Evolutionary conservation across 2,888 invertebrate genomes (phyloP).

Genomic region (Euzophera pinguis): DNA sequence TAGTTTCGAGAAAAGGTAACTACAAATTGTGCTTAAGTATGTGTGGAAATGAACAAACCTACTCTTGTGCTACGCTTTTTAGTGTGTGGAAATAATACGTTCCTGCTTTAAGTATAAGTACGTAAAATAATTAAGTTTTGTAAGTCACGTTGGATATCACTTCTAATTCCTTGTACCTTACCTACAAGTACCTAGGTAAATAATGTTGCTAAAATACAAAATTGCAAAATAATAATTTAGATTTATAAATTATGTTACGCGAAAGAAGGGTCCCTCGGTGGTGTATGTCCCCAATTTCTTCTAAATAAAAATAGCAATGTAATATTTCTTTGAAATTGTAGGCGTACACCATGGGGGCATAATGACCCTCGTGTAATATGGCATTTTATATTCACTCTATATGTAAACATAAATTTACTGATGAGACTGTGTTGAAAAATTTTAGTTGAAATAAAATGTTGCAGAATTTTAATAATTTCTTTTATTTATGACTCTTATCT

Average conservation of each 20-base stretch:
- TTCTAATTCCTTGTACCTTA: neutral
- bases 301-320: no score
- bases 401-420: slow-evolving; percentile 21
- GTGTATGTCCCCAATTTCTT: no score
- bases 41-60: neutral
- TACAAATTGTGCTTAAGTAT: neutral
- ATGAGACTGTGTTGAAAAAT: slow-evolving; percentile 30
- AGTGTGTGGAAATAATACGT: neutral
- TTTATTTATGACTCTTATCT: neutral
- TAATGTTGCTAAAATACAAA: neutral
- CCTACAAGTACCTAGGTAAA: neutral
- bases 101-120: neutral
- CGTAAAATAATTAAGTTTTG: neutral
- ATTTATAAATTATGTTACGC: neutral
- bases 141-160: slow-evolving; percentile 1
- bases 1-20: no score
- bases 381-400: slow-evolving; percentile 26
- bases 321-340: no score
- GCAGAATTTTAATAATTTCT: slow-evolving; percentile 9
- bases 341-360: no score
- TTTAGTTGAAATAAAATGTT: slow-evolving; percentile 24
- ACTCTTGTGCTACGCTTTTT: neutral
- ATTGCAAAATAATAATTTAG: neutral
- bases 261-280: no score
- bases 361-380: neutral